phyloP scores from a whole-genome alignment of 2,797 vertebrate species.

The Glyptemys insculpta region DNA sequence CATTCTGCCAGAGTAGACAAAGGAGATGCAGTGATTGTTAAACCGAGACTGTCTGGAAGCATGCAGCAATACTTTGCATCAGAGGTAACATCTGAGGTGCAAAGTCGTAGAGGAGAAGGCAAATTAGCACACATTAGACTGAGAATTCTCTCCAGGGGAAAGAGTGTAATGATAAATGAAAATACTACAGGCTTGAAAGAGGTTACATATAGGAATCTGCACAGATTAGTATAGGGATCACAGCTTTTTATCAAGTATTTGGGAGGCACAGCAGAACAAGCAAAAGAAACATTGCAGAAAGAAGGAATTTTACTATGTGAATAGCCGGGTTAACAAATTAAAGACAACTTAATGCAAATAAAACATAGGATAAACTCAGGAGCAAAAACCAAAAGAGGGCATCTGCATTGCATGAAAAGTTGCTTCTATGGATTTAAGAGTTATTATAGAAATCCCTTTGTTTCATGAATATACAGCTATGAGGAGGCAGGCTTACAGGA shows the following conservation, averaged over 20 bases:
- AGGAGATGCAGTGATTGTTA: neutral
- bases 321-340: neutral
- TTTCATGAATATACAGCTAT: neutral
- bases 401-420: neutral
- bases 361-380: neutral
- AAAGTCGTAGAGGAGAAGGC: neutral
- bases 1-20: neutral
- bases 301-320: neutral
- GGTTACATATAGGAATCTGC: constrained; percentile 42
- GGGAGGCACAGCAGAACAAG: neutral
- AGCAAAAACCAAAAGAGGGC: neutral
- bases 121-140: constrained; percentile 44
- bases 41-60: neutral
- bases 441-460: neutral
- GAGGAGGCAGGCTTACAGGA: neutral
- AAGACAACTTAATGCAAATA: neutral
- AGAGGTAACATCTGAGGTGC: neutral
- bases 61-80: neutral
- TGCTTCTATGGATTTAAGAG: neutral
- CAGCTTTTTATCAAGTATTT: neutral
- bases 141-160: constrained; percentile 36
- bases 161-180: constrained; percentile 29
- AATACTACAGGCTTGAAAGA: constrained; percentile 51
- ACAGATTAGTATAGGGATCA: constrained; percentile 5
- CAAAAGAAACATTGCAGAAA: neutral